phyloP scores from a whole-genome alignment of 1,140 invertebrate species.

The Zaprionus africanus region DNA sequence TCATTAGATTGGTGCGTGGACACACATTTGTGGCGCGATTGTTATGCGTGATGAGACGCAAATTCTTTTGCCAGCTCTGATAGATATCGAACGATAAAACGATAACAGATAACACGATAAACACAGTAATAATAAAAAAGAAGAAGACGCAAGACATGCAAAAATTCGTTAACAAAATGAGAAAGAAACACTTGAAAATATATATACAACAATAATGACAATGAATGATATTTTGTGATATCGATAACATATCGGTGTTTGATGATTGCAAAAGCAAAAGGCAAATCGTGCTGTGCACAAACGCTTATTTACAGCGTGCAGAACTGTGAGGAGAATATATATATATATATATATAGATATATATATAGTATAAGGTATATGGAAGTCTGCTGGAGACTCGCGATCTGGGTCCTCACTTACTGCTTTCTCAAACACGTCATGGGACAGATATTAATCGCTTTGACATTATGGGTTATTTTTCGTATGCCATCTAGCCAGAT shows the following conservation, averaged over 20 bases:
- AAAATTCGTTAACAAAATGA: conserved; percentile 38
- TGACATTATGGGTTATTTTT: conserved; percentile 98
- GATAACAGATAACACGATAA: conserved; percentile 34
- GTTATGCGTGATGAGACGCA: conserved; percentile 97
- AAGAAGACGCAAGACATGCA: conserved; percentile 53
- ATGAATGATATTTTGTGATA: neutral
- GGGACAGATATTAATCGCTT: conserved; percentile 99
- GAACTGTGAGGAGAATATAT: neutral
- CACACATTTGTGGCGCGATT: conserved; percentile 99
- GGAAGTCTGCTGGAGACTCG: too few species aligned
- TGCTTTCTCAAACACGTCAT: conserved; percentile 99
- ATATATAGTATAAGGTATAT: neutral
- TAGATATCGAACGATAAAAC: conserved; percentile 18
- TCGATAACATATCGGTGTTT: neutral
- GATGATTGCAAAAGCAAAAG: neutral
- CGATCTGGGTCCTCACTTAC: conserved; percentile 90
- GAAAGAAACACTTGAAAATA: conserved; percentile 24
- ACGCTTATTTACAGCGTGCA: neutral
- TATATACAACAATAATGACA: conserved; percentile 22
- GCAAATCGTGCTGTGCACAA: neutral
- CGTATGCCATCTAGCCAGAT: conserved; percentile 97
- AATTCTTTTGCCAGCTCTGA: conserved; percentile 95
- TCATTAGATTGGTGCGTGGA: conserved; percentile 97
- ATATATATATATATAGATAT: neutral
- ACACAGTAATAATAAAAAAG: conserved; percentile 3